A percentile compares a stretch with the other conserved stretches of the same genome.
Evolutionary conservation across 2,797 vertebrate species (phyloP).

Genomic region (Sandelia bainsii): DNA sequence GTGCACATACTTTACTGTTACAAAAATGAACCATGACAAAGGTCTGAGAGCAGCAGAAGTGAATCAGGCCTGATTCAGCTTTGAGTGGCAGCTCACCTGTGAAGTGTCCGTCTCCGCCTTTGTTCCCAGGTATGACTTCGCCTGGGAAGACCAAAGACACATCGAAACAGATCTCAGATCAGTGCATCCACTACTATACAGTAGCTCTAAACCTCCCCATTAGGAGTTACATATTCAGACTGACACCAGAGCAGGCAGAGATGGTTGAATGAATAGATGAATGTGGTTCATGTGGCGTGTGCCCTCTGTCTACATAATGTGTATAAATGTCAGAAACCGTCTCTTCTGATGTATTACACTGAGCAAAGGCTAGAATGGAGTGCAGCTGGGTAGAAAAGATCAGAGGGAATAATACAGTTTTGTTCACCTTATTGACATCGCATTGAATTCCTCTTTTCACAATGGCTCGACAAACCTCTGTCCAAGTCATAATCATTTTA

Average conservation of each 20-base stretch:
- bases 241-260: not conserved
- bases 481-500: conserved; percentile 55
- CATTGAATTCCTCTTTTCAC: conserved; percentile 47
- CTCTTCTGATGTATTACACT: conserved; percentile 24
- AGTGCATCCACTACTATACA: conserved; percentile 5
- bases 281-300: conserved; percentile 15
- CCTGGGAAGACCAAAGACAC: conserved; percentile 80
- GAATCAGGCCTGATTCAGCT: not conserved
- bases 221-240: conserved; percentile 12
- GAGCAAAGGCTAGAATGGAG: conserved; percentile 50
- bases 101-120: conserved; percentile 93
- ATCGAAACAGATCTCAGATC: conserved; percentile 42
- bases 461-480: conserved; percentile 42
- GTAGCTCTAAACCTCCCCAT: conserved; percentile 17
- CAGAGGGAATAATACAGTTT: conserved; percentile 50
- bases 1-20: conserved; percentile 7
- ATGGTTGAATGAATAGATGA: conserved; percentile 13
- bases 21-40: not conserved
- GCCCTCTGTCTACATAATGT: conserved; percentile 44
- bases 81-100: conserved; percentile 84
- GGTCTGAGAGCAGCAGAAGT: not conserved
- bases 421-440: conserved; percentile 41
- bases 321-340: conserved; percentile 45
- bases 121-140: conserved; percentile 90
- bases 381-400: conserved; percentile 33